Evolutionary conservation across 2,113 vertebrate species (phyloP), one percentile per base, ranked within the genome.

Genomic region (Cebus imitator): DNA sequence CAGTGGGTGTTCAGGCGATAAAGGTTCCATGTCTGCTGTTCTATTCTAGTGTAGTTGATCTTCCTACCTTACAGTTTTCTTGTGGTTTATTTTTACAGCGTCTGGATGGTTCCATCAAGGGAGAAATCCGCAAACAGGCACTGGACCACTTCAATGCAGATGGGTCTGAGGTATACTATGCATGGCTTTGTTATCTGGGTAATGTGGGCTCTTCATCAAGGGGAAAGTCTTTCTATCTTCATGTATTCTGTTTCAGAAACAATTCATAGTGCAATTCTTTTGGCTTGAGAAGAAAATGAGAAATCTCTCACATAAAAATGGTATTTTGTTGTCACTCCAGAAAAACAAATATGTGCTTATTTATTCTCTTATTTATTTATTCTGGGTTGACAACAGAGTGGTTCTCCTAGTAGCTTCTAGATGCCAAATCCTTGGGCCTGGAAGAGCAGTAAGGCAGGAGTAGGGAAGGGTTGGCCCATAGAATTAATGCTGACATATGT

Each of bases 111-210:
- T 99, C 99, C 7, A 99, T 99, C 98, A 99, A 99, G 98, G 99
- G 99, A 98, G 99, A 99, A 98, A 99, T 99, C 97, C 99, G 99
- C 94, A 99, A 99, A 97, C 99, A 99, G 98, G 99, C 99, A 0
- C 98, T 99, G 90, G 99, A 99, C 98, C 99, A 99, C 99, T 99
- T 99, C 98, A 99, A 99, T 85, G 99, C 99, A 0, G 99, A 99
- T 96, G 99, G 99, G 96, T 99, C 99, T n/a, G 99, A 99, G 99
- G 99, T 99, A 99, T 81, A 92, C 0, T 16, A 4, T 89, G 66
- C 75, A 35, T 97, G 66, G 48, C 76, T 95, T 94, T 94, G 30
- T 87, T 76, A 17, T 50, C 30, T 91, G 79, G 50, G 64, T 3
- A 57, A 43, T 3, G 57, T 85, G 73, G 90, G 40, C 43, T 93